Percentiles rank a stretch among this genome's conserved stretches.
Evolutionary conservation across 1,140 invertebrate species (phyloP).

Genomic region (Apis laboriosa): DNA sequence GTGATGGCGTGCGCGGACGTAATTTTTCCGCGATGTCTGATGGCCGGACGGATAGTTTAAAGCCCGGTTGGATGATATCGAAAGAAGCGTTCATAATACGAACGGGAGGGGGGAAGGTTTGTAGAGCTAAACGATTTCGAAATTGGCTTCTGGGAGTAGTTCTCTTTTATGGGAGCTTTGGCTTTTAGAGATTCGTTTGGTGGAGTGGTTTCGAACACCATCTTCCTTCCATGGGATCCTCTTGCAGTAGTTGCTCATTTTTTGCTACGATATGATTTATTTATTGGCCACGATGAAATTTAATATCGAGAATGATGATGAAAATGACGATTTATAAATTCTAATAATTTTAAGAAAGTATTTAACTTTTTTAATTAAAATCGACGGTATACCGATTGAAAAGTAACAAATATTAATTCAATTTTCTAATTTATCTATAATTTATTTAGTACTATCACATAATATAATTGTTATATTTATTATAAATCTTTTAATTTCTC

Average conservation of each 20-base stretch:
- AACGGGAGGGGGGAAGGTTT: neutral
- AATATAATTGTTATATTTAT: too few species aligned
- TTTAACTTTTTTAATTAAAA: too few species aligned
- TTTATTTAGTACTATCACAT: too few species aligned
- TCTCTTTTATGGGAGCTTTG: conserved; percentile 3
- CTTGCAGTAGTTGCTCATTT: neutral
- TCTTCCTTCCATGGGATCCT: neutral
- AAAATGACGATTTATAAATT: too few species aligned
- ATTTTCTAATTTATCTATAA: too few species aligned
- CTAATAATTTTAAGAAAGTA: too few species aligned
- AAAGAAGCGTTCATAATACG: neutral
- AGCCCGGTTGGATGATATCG: neutral
- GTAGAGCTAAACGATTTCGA: conserved; percentile 4
- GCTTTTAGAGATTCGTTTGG: neutral
- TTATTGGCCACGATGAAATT: too few species aligned
- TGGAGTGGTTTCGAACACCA: neutral
- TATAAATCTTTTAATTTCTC: too few species aligned
- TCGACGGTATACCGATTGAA: too few species aligned
- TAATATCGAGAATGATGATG: too few species aligned
- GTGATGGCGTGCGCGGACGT: neutral
- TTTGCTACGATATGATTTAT: neutral
- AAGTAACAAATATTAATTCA: too few species aligned
- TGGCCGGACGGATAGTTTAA: neutral
- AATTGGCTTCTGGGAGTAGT: neutral
- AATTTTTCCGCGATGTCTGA: conserved; percentile 12